phyloP scores from a whole-genome alignment of 2,888 invertebrate species.

The Helicoverpa assulta region DNA sequence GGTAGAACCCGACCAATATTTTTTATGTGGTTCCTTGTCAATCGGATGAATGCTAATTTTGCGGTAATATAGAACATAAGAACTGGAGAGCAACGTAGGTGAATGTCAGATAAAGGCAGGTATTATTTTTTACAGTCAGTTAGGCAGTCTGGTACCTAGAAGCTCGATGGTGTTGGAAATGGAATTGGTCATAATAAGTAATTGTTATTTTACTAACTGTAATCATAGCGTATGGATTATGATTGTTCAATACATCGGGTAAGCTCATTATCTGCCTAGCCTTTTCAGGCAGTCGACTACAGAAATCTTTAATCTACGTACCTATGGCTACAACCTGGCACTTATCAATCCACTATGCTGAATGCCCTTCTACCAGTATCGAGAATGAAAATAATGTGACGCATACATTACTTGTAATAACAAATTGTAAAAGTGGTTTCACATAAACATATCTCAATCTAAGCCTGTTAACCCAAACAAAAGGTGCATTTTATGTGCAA shows the following conservation, averaged over 20 bases:
- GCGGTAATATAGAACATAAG: background rate
- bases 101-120: too few species aligned
- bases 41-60: conserved; percentile 11
- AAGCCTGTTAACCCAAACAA: conserved; percentile 48
- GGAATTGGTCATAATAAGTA: conserved; percentile 15
- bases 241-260: conserved; percentile 11
- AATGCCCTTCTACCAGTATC: conserved; percentile 3
- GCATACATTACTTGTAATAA: conserved; percentile 37
- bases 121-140: background rate
- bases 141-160: conserved; percentile 11
- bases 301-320: conserved; percentile 6
- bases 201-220: conserved; percentile 13
- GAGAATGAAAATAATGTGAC: conserved; percentile 8
- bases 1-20: conserved; percentile 28
- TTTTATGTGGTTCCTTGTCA: conserved; percentile 19
- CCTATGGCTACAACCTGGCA: background rate
- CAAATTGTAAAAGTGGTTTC: conserved; percentile 41
- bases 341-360: background rate
- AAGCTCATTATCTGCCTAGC: background rate
- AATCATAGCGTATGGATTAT: conserved; percentile 15
- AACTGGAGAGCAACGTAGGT: background rate
- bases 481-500: conserved; percentile 61
- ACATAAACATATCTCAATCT: conserved; percentile 42
- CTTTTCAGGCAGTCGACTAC: background rate
- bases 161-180: conserved; percentile 29